phyloP scores from a whole-genome alignment of 2,797 vertebrate genomes.

The Orientallactaga sibirica region DNA sequence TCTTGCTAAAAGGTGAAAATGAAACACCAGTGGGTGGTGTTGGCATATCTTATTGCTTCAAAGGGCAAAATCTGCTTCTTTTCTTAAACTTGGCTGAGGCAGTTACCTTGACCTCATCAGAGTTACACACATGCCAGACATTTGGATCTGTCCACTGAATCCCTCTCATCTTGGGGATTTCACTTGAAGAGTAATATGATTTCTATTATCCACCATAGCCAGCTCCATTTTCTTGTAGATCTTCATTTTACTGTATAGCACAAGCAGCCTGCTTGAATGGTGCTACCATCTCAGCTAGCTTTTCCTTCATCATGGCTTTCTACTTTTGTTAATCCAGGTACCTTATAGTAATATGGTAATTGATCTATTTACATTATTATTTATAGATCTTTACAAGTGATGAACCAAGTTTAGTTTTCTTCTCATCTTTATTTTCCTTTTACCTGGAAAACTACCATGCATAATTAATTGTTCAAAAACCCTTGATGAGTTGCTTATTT shows the following conservation, averaged over 20 bases:
- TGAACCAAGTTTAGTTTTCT: neutral
- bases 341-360: neutral
- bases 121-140: neutral
- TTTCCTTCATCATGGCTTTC: neutral
- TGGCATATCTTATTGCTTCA: conserved; percentile 65
- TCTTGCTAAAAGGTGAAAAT: conserved; percentile 72
- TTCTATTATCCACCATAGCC: neutral
- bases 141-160: conserved; percentile 34
- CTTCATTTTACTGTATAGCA: neutral
- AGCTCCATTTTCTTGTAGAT: neutral
- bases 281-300: neutral
- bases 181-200: neutral
- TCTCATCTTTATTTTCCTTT: neutral
- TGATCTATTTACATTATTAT: neutral
- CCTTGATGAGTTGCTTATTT: neutral
- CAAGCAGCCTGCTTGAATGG: neutral
- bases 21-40: conserved; percentile 59
- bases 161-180: conserved; percentile 26
- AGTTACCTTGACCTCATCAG: conserved; percentile 37
- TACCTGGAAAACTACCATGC: neutral
- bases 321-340: neutral
- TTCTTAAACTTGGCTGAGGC: conserved; percentile 60
- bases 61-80: conserved; percentile 77
- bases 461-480: neutral
- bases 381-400: neutral